Evolutionary conservation across 2,888 invertebrate species (phyloP), one percentile per base, ranked within the genome.

Genomic region (Cryptocheilus praepositus): DNA sequence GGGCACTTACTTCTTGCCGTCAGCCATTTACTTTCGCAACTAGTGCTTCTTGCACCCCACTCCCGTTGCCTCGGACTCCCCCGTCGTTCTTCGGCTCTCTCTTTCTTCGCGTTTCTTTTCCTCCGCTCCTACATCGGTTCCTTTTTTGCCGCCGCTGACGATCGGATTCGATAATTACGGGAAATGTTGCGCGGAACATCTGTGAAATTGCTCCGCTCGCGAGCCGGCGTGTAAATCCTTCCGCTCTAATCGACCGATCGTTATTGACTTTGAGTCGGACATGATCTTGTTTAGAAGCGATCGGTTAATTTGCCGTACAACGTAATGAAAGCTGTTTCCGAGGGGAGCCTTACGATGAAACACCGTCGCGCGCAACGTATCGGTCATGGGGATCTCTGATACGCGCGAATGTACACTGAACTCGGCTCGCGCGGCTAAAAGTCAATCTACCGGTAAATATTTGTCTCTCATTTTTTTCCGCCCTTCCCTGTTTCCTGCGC

Each of bases 11-110:
- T 75, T 81, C 80, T 75, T 77, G 70, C 81, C 74, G 71, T 76
- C 71, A 79, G 76, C 76, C 81, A 80, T 81, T 81, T 80, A 80
- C 79, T 80, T 81, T 81, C 69, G 67, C 79, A 75, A 80, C 80
- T 79, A 67, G 71, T 67, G 73, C 75, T 76, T 71, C 77, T 79
- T 72, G 62, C 62, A 60, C 64, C n/a, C 60, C 19, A 44, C 56
- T 22, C 46, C 52, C 21, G 18, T 52, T 21, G 19, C 15, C 54
- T 46, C 46, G 49, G 2, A 4, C 28, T 21, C 15, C 51, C 19
- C 43, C 18, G 22, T 44, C 22, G 19, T 22, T 49, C 43, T 25
- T 22, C n/a, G n/a, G n/a, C 43, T 28, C 46, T 21, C 43, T 45
- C 36, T 57, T 44, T 13, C 36, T 53, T 21, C 44, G 8, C 57